Base-by-base conservation (phyloP, 1,140 invertebrate genomes). In the Zaprionus tsacasi region DNA sequence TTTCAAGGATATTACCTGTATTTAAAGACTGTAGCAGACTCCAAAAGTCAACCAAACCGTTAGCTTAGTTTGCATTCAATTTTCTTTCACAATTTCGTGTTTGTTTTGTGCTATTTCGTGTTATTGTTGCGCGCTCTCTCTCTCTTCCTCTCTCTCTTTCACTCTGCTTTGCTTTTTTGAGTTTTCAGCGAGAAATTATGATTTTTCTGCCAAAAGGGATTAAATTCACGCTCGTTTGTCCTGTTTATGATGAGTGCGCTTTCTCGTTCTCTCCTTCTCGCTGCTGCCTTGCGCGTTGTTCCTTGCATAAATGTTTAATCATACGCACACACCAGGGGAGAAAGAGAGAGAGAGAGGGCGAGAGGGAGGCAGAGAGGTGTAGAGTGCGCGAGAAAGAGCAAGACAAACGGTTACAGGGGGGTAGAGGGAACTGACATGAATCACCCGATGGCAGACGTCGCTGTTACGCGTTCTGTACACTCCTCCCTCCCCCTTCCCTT, bases 191-290 rank as follows among this genome's bases (percentile, higher is more conserved):
- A 59, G 74, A 91, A 90, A 82, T 80, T 85, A 85, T 91, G 85
- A 91, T 90, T 91, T 85, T 78, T 79, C 69, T 82, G 82, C 76
- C 78, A 91, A 85, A 91, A 91, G 82, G 82, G 82, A 91, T 91
- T 91, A 87, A 91, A 90, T 81, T 78, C 77, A 79, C 66, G 82
- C 74, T 73, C 85, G 75, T 88, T 88, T 85, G 78, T 85, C 75
- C 78, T 79, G 70, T 81, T 85, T 88, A 88, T 89, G 85, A 88
- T 79, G 81, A 85, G 81, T 81, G 68, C 68, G 71, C 48, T 61
- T 64, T 55, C 45, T 70, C 52, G 65, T 76, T 70, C 64, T 60
- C 15, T 38, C 65, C 13, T 50, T 43, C 8, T 15, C 59, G 25
- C 36, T 70, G 15, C 45, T 50, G n/a, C 25, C 60, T 7, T 43